Percentiles rank a stretch among this genome's conserved stretches.
phyloP scores from a whole-genome alignment of 2,797 vertebrate species.

The Aldrovandia affinis region DNA sequence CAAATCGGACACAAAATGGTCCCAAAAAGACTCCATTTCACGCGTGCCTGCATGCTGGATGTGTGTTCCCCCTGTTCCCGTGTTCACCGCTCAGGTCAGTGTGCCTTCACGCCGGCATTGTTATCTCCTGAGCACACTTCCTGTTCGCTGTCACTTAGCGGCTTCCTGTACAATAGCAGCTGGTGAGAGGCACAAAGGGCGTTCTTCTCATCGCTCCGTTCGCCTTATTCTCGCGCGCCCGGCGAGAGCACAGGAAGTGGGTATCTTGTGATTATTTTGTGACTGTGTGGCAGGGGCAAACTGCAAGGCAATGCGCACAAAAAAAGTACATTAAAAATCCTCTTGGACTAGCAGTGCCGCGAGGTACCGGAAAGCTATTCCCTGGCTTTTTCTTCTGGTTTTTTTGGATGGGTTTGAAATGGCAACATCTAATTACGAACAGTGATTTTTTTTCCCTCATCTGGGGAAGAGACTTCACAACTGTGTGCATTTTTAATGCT shows the following conservation, averaged over 20 bases:
- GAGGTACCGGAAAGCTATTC: too few relatives aligned
- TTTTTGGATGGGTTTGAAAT: too few relatives aligned
- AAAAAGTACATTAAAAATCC: too few relatives aligned
- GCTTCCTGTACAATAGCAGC: not conserved
- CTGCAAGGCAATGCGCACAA: too few relatives aligned
- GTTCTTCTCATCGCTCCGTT: not conserved
- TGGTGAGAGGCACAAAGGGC: not conserved
- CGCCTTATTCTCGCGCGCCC: not conserved
- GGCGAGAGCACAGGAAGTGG: not conserved
- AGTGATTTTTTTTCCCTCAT: too few relatives aligned
- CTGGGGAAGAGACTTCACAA: too few relatives aligned
- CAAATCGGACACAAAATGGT: not conserved
- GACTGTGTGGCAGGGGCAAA: not conserved
- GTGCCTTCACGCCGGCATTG: not conserved
- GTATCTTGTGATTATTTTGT: not conserved
- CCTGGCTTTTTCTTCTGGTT: too few relatives aligned
- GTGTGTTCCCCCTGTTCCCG: not conserved
- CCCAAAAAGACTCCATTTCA: not conserved
- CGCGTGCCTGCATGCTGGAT: not conserved
- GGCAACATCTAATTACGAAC: too few relatives aligned
- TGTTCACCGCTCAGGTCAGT: not conserved
- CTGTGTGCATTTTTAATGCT: too few relatives aligned
- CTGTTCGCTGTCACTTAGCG: not conserved
- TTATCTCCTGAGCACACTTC: slow-evolving; percentile 1
- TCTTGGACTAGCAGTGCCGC: too few relatives aligned